phyloP scores from a whole-genome alignment of 2,888 invertebrate species.

The Pseudoips prasinana region DNA sequence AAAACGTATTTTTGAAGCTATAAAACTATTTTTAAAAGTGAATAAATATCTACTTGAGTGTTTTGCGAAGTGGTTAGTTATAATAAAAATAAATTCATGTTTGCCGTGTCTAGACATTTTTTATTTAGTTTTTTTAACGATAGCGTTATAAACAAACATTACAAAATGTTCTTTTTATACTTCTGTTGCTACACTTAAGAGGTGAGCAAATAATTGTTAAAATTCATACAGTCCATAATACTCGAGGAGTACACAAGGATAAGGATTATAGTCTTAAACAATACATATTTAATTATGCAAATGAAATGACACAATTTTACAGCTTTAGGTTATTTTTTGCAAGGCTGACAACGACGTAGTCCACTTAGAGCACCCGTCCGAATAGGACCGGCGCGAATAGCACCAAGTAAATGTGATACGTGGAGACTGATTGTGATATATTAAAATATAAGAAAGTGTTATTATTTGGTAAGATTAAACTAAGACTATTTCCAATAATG shows the following conservation, averaged over 20 bases:
- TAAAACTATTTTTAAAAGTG: conserved; percentile 13
- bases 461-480: no score
- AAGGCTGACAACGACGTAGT: no score
- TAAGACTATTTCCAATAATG: no score
- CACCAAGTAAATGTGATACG: no score
- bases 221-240: conserved; percentile 8
- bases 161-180: conserved; percentile 15
- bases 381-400: no score
- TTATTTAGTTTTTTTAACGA: conserved; percentile 4
- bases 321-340: no score
- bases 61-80: conserved; percentile 11
- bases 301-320: no score
- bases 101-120: conserved; percentile 30
- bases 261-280: conserved; percentile 15
- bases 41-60: conserved; percentile 4
- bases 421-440: no score
- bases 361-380: no score
- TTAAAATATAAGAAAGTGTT: no score
- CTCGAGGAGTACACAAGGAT: conserved; percentile 2
- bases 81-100: conserved; percentile 22
- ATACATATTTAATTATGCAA: no score
- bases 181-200: conserved; percentile 23
- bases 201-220: conserved; percentile 19
- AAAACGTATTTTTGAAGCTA: conserved; percentile 19
- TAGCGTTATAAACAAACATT: conserved; percentile 15